Percentiles rank a stretch among this genome's conserved stretches.
phyloP scores from a whole-genome alignment of 2,888 invertebrate species.

The Cybosia mesomella region DNA sequence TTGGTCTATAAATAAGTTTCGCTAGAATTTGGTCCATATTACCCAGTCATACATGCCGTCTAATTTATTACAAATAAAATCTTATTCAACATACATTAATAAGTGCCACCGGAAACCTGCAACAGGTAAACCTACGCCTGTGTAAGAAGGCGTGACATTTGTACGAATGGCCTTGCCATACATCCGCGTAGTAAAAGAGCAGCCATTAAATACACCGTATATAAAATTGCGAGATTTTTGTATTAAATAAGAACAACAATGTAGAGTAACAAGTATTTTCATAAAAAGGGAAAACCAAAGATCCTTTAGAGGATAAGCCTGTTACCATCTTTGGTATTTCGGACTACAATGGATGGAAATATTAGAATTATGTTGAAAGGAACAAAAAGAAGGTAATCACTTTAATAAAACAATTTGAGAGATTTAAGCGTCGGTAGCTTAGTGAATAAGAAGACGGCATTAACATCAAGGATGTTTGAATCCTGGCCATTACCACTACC shows the following conservation, averaged over 20 bases:
- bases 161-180: slow-evolving; percentile 38
- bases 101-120: slow-evolving; percentile 17
- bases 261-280: too few species aligned
- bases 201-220: slow-evolving; percentile 10
- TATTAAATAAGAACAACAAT: too few species aligned
- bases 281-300: not conserved
- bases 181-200: slow-evolving; percentile 47
- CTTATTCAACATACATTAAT: slow-evolving; percentile 12
- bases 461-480: too few species aligned
- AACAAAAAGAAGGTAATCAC: too few species aligned
- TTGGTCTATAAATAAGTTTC: not conserved
- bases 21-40: not conserved
- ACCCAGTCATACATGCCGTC: not conserved
- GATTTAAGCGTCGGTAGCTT: too few species aligned
- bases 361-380: too few species aligned
- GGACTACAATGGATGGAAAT: too few species aligned
- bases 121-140: slow-evolving; percentile 31
- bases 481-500: too few species aligned
- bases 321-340: too few species aligned
- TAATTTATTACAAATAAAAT: not conserved
- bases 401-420: too few species aligned
- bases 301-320: too few species aligned
- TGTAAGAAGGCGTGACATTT: slow-evolving; percentile 46
- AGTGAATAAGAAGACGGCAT: too few species aligned
- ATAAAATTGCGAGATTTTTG: not conserved